A percentile compares a stretch with the other conserved stretches of the same genome.
phyloP scores from a whole-genome alignment of 2,888 invertebrate species.

The Nycteola revayana region DNA sequence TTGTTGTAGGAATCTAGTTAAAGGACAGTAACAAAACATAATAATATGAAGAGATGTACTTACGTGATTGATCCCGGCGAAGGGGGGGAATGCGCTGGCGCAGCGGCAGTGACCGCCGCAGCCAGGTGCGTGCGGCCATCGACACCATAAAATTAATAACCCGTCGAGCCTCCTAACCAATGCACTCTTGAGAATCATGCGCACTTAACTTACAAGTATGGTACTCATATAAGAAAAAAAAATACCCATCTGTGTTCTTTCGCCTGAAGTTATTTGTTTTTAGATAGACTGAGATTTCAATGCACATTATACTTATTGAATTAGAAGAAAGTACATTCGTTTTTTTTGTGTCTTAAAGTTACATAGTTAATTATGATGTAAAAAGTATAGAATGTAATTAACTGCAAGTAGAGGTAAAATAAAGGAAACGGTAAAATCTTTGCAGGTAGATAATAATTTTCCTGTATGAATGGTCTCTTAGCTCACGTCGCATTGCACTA shows the following conservation, averaged over 20 bases:
- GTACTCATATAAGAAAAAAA: conserved; percentile 24
- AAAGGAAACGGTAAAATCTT: no score
- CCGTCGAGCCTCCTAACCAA: conserved; percentile 74
- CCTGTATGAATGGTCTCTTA: conserved; percentile 45
- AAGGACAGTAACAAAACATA: conserved; percentile 19
- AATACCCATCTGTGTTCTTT: conserved; percentile 11
- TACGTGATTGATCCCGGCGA: conserved; percentile 67
- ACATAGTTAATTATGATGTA: no score
- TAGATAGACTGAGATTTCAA: no score
- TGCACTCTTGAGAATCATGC: conserved; percentile 65
- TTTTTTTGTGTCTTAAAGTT: no score
- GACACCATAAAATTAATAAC: conserved; percentile 82
- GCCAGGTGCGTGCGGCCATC: conserved; percentile 79
- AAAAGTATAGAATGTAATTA: no score
- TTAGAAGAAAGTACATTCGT: no score
- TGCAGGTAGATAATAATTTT: not conserved
- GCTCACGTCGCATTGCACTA: conserved; percentile 35
- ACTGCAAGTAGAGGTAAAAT: no score
- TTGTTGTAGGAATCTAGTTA: not conserved
- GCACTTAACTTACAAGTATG: conserved; percentile 49
- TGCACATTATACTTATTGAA: no score
- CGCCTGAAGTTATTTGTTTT: no score
- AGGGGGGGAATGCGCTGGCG: conserved; percentile 38
- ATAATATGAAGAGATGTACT: conserved; percentile 17
- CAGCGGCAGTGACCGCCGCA: conserved; percentile 74